Evolutionary conservation across 2,113 vertebrate species (phyloP).

Genomic region (Mirounga angustirostris): DNA sequence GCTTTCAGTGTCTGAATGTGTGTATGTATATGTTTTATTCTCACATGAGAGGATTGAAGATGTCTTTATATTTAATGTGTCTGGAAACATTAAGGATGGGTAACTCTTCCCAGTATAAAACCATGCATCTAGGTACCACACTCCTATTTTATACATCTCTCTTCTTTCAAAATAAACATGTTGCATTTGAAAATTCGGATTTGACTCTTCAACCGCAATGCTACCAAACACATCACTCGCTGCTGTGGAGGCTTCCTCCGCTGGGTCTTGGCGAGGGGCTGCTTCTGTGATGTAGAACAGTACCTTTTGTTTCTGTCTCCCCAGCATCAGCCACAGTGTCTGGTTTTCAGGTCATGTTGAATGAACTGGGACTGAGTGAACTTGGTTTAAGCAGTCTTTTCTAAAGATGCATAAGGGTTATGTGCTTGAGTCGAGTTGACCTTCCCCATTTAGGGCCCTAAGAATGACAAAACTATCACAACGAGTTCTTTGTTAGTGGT

Average conservation of each 20-base stretch:
- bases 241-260: not conserved
- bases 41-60: conserved; percentile 8
- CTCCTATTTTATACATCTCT: not conserved
- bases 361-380: not conserved
- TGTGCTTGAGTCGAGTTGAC: not conserved
- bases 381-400: not conserved
- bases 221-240: not conserved
- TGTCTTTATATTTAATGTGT: not conserved
- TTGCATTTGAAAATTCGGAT: conserved; percentile 17
- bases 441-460: not conserved
- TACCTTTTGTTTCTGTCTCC: not conserved
- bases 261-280: not conserved
- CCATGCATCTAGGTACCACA: not conserved
- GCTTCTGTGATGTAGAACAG: not conserved
- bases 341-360: not conserved
- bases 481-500: not conserved
- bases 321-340: not conserved
- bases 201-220: not conserved
- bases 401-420: not conserved
- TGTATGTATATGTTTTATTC: not conserved
- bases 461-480: conserved; percentile 26
- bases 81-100: not conserved
- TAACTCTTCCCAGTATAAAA: not conserved
- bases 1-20: not conserved
- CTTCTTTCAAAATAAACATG: not conserved